Percentiles rank a stretch among this genome's conserved stretches.
Conservation (phyloP, 2,888 invertebrate species). For the Drosophila dives region DNA sequence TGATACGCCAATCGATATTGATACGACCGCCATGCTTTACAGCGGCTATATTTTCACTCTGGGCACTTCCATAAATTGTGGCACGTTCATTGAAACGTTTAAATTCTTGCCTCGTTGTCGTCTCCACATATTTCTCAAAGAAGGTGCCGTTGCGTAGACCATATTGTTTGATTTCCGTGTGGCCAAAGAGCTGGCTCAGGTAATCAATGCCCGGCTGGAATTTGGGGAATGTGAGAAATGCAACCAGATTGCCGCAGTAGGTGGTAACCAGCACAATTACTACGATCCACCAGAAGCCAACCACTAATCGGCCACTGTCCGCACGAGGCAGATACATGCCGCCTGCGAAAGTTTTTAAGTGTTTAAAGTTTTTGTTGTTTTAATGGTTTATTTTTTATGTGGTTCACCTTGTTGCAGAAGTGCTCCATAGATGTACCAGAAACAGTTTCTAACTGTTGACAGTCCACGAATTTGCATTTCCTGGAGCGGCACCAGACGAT, state of each 20-base stretch:
- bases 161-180: constrained; percentile 88
- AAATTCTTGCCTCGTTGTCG: constrained; percentile 79
- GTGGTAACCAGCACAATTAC: constrained; percentile 95
- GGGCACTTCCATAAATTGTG: constrained; percentile 85
- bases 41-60: constrained; percentile 86
- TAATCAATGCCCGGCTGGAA: constrained; percentile 83
- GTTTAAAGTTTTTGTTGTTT: not conserved
- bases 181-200: constrained; percentile 84
- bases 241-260: constrained; percentile 96
- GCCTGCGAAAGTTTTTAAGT: constrained; percentile 86
- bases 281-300: constrained; percentile 97
- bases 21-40: constrained; percentile 90
- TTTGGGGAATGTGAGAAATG: constrained; percentile 96
- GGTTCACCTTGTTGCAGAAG: constrained; percentile 93
- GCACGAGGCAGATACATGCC: constrained; percentile 94
- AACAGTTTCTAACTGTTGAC: constrained; percentile 83
- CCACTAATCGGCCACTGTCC: constrained; percentile 93
- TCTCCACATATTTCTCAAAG: constrained; percentile 88
- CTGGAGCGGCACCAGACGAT: constrained; percentile 88
- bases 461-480: constrained; percentile 85
- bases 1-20: constrained; percentile 92
- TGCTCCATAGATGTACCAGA: constrained; percentile 93
- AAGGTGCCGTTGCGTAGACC: constrained; percentile 91
- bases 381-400: not conserved
- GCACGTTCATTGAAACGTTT: constrained; percentile 87